Evolutionary conservation across 2,888 invertebrate genomes (phyloP).

Genomic region (Lumbricus terrestris): DNA sequence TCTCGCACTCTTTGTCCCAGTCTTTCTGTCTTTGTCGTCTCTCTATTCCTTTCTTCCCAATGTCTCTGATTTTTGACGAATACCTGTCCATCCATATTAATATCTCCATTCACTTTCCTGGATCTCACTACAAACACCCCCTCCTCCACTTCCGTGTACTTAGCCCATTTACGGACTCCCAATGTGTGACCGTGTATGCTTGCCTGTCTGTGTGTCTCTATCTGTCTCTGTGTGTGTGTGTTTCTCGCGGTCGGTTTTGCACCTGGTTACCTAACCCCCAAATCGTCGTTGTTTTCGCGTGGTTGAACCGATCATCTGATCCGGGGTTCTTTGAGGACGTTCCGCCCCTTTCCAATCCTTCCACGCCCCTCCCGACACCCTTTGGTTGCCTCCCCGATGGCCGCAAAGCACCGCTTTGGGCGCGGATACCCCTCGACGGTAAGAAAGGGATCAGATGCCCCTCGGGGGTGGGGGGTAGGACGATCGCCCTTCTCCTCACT

Average conservation of each 20-base stretch:
- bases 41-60: not conserved
- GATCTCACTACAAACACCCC: no score
- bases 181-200: not conserved
- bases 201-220: not conserved
- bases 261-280: not conserved
- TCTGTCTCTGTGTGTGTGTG: not conserved
- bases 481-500: not conserved
- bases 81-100: not conserved
- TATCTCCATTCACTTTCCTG: no score
- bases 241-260: not conserved
- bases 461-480: not conserved
- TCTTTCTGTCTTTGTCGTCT: not conserved
- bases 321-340: not conserved
- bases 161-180: not conserved
- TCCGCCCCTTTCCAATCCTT: not conserved
- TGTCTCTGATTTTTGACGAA: not conserved
- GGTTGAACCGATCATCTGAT: not conserved
- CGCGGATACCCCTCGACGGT: not conserved
- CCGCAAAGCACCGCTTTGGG: not conserved
- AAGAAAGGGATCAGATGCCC: not conserved
- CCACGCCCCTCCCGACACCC: not conserved
- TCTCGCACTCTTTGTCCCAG: not conserved
- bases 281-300: not conserved
- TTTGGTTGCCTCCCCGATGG: not conserved
- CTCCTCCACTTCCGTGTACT: no score